Conservation (phyloP, 2,888 invertebrate species). For the Emmelina monodactyla region DNA sequence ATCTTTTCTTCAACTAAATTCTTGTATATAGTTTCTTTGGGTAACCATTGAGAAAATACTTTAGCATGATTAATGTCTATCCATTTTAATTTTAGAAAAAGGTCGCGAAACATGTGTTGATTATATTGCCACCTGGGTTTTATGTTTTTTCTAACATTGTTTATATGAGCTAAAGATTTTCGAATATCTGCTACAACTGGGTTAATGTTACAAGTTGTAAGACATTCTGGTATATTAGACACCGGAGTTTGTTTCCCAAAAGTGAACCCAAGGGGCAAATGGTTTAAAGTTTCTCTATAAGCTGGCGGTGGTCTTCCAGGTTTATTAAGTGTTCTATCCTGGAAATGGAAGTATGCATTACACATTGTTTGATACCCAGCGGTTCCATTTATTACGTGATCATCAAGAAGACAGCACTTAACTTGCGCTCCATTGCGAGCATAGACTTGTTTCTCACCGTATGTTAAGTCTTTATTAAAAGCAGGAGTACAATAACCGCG, state of each 20-base stretch:
- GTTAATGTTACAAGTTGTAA: conserved; percentile 36
- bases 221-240: conserved; percentile 49
- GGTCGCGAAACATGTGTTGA: conserved; percentile 19
- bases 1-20: conserved; percentile 44
- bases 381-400: conserved; percentile 34
- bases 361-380: conserved; percentile 21
- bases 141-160: conserved; percentile 42
- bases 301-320: conserved; percentile 33
- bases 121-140: no score
- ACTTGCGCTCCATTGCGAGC: conserved; percentile 56
- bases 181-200: conserved; percentile 38
- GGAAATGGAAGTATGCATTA: conserved; percentile 29
- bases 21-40: conserved; percentile 43
- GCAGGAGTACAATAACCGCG: conserved; percentile 44
- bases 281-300: no score
- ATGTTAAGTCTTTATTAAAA: conserved; percentile 44
- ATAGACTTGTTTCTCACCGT: conserved; percentile 41
- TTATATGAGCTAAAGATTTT: conserved; percentile 50
- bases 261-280: conserved; percentile 47
- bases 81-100: conserved; percentile 24
- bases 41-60: conserved; percentile 50
- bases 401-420: conserved; percentile 47
- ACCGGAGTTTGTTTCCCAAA: conserved; percentile 51
- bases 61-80: conserved; percentile 35
- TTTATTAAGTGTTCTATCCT: conserved; percentile 19